These are phyloP conservation scores for Zaprionus nigranus DNA, from an alignment of 1,140 invertebrate genomes.

Conservation along the genomic window DNA sequence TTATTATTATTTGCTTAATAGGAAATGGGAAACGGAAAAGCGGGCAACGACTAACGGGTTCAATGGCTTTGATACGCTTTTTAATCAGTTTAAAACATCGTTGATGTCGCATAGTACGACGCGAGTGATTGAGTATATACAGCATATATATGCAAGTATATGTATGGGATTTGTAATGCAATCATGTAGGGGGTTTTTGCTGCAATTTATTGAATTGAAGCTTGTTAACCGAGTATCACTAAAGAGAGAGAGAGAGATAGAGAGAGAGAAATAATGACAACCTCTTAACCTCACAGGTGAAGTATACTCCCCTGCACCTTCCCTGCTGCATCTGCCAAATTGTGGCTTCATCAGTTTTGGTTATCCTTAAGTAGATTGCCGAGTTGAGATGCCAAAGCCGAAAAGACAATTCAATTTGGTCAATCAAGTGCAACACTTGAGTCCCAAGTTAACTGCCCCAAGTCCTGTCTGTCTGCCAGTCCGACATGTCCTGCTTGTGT, in stretches of 20 bases:
- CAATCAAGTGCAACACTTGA: constrained; percentile 53
- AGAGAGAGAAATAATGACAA: too few species aligned
- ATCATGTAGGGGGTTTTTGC: background rate
- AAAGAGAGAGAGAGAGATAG: too few species aligned
- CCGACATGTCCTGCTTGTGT: background rate
- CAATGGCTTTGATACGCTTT: constrained; percentile 19
- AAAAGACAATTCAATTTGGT: constrained; percentile 68
- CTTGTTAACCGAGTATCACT: too few species aligned
- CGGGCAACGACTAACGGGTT: constrained; percentile 13
- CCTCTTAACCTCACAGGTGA: too few species aligned
- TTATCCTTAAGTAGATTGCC: background rate
- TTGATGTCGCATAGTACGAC: constrained; percentile 3
- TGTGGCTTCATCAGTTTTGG: background rate
- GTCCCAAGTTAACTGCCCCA: constrained; percentile 24
- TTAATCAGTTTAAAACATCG: constrained; percentile 30
- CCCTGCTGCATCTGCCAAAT: background rate
- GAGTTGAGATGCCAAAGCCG: background rate
- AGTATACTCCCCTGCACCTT: background rate
- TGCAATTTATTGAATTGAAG: background rate
- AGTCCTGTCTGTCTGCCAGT: background rate
- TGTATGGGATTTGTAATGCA: constrained; percentile 4
- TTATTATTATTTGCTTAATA: constrained; percentile 24
- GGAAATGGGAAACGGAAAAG: background rate
- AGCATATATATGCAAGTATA: too few species aligned
- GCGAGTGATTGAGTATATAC: background rate